Evolutionary conservation across 2,797 vertebrate genomes (phyloP), one percentile per base, ranked within the genome.

Genomic region (Streptopelia turtur): DNA sequence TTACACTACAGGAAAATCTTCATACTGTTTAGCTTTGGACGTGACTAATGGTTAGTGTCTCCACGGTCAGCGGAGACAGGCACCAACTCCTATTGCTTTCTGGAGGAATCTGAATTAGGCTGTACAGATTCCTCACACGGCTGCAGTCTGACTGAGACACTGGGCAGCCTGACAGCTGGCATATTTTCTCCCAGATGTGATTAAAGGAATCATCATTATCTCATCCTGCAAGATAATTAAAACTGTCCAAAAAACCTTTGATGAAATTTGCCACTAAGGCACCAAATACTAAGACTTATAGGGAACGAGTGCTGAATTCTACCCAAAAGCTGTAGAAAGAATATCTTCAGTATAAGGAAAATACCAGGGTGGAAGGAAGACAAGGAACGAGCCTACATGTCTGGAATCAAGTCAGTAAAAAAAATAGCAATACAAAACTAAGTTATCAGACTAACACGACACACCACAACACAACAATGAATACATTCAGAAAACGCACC

Each of bases 401-500:
- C 63, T 74, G 70, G 39, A 85, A 87, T 64, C 13, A 64, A 64
- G 50, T 28, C 55, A 83, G 22, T 57, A 50, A 75, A 95, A 95
- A 43, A 79, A 24, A 0, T 2, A 83, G 39, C 59, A 89, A 25
- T 16, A 43, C 25, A 69, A 72, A 85, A 60, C 11, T 5, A 20
- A 71, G 66, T 41, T 72, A 14, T 25, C 30, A 68, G 64, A 31
- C 13, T 45, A 83, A 49, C 7, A 9, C 50, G 53, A 53, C 24
- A 80, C 20, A 78, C 16, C 7, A 59, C 9, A 37, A 27, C 52
- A 83, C 35, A 83, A 53, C 91, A 77, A 63, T 15, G 6, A 79
- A 70, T 1, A 66, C 9, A 37, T 2, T 28, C 0, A 3, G 55
- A 45, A 81, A 81, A 84, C 89, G 56, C 96, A 99, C 99, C 99